These are phyloP conservation scores for Sinhomidia bicolor DNA, from an alignment of 2,888 invertebrate species.

Conservation along the genomic window DNA sequence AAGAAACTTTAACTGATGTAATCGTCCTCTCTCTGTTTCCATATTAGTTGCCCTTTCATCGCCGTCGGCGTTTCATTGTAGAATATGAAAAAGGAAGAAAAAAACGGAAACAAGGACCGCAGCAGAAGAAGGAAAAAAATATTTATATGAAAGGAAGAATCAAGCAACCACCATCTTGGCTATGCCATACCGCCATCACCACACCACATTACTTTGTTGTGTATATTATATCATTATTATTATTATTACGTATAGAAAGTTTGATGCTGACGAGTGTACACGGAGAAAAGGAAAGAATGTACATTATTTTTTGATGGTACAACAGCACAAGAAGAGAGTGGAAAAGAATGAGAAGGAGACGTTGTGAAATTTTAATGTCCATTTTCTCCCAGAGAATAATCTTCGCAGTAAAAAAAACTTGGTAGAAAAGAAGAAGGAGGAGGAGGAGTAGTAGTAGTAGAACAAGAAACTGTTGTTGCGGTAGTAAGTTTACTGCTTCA, in stretches of 20 bases:
- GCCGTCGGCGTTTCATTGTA: constrained; percentile 45
- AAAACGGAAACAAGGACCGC: neutral
- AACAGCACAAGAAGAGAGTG: neutral
- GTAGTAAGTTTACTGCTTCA: neutral
- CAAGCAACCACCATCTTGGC: constrained; percentile 21
- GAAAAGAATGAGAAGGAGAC: neutral
- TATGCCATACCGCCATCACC: constrained; percentile 17
- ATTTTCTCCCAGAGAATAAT: constrained; percentile 63
- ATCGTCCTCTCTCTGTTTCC: neutral
- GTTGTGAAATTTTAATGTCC: constrained; percentile 68
- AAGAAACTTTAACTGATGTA: constrained; percentile 22
- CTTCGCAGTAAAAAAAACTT: constrained; percentile 45
- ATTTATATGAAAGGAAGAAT: neutral
- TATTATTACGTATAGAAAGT: neutral
- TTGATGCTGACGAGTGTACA: neutral
- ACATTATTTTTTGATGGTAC: neutral
- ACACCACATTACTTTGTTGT: constrained; percentile 1
- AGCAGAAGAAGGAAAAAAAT: neutral
- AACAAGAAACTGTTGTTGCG: constrained; percentile 1
- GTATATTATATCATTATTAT: too few relatives aligned
- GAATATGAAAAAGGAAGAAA: constrained; percentile 16
- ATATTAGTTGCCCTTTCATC: constrained; percentile 18
- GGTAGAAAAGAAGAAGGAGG: too few relatives aligned
- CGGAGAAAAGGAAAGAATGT: neutral
- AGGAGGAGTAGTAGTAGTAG: neutral